Base-by-base conservation (phyloP, 2,888 invertebrate species). In the Rhingia rostrata region DNA sequence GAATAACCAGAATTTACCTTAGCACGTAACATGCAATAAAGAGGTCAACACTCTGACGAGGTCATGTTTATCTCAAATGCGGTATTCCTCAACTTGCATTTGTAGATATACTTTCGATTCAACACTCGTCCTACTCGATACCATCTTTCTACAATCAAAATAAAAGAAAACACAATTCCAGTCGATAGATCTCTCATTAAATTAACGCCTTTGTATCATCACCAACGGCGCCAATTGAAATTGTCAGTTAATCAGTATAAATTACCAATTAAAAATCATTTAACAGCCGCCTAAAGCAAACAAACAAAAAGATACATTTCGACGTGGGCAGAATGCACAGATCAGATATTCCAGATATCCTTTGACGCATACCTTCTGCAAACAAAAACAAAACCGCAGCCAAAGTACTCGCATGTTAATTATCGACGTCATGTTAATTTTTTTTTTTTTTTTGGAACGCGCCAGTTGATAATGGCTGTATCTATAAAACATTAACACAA, bases 261-360 rank as follows among this genome's bases (percentile, higher is more conserved):
- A 74, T 63, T 64, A 84, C 60, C 84, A 84, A 84, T 84, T 84
- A 80, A 84, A 60, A 84, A 43, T 66, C 84, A 84, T 54, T 80
- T 70, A 84, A 84, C 64, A 75, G 66, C 83, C 41, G 61, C 37
- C 22, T 60, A 53, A 63, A 10, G 74, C 64, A 80, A 80, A 80
- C 80, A 84, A 84, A 84, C 64, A 51, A 37, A 56, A 75, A 84
- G 60, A 33, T 39, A 64, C 73, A 56, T 54, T 60, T 10, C 45
- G 63, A 84, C 84, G 84, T 84, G 84, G 84, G 80, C 49, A 41
- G 84, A 84, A 80, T 84, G 60, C 74, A 51, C 54, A 56, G 14
- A 74, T 60, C 35, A 41, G 32, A 41, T 43, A 22, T n/a, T 22
- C 49, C 49, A 58, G 79, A 60, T 51, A 67, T 60, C 67, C 74